Percentiles rank a stretch among this genome's conserved stretches.
These are phyloP conservation scores for Drosophila nigricruria DNA, from an alignment of 2,888 invertebrate genomes.

Conservation along the genomic window DNA sequence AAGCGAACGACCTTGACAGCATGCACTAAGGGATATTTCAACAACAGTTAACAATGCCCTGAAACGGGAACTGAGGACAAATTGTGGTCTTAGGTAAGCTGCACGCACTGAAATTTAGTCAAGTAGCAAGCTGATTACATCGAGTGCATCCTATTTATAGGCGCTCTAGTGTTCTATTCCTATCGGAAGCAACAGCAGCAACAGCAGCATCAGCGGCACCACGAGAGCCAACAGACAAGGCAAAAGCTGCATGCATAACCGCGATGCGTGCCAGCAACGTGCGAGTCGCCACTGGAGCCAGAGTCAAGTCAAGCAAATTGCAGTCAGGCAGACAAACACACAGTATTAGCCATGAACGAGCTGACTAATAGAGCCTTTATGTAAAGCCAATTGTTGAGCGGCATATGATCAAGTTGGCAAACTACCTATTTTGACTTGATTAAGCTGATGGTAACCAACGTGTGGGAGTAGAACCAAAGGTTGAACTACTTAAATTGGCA, in stretches of 20 bases:
- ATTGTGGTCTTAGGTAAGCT: constrained; percentile 26
- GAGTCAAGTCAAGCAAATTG: neutral
- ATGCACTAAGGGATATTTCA: neutral
- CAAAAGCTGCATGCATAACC: constrained; percentile 21
- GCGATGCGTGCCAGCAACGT: constrained; percentile 37
- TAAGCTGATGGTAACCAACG: neutral
- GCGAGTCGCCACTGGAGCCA: constrained; percentile 17
- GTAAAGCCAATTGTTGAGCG: neutral
- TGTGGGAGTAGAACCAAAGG: neutral
- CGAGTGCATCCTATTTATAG: constrained; percentile 27
- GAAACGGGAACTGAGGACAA: neutral
- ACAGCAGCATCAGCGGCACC: neutral
- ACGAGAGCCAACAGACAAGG: constrained; percentile 2
- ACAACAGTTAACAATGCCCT: neutral
- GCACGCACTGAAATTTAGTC: constrained; percentile 17
- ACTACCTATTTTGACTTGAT: neutral
- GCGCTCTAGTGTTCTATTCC: constrained; percentile 16
- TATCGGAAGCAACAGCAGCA: constrained; percentile 4
- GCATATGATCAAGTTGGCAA: neutral
- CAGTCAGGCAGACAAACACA: neutral
- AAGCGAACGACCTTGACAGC: constrained; percentile 34
- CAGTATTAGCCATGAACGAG: neutral
- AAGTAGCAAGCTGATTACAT: constrained; percentile 32
- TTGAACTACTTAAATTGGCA: neutral
- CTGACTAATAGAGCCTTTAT: neutral